phyloP scores from a whole-genome alignment of 2,888 invertebrate species.

The Tyria jacobaeae region DNA sequence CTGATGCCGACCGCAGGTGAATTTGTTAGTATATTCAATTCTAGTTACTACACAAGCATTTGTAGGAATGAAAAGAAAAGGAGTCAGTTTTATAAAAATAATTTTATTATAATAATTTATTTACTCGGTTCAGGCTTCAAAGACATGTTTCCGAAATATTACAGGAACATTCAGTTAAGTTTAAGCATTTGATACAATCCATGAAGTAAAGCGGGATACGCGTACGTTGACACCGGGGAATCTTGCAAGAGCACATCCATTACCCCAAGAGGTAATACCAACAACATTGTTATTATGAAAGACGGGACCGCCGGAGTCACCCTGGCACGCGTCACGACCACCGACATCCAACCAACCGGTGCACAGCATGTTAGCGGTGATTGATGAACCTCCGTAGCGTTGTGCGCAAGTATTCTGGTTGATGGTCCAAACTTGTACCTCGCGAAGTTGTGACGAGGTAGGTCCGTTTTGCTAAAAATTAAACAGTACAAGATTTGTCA shows the following conservation, averaged over 20 bases:
- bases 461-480: conserved; percentile 29
- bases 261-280: conserved; percentile 61
- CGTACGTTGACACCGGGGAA: conserved; percentile 65
- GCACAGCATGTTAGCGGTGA: conserved; percentile 57
- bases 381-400: conserved; percentile 43
- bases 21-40: no score
- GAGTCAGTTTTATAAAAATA: no score
- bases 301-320: conserved; percentile 63
- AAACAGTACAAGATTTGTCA: not conserved
- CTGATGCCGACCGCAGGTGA: no score
- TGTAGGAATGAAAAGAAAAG: no score
- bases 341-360: conserved; percentile 54
- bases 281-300: conserved; percentile 57
- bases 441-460: conserved; percentile 53
- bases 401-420: conserved; percentile 53
- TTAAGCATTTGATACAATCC: conserved; percentile 59
- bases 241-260: conserved; percentile 30
- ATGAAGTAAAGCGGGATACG: conserved; percentile 57
- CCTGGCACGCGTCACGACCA: conserved; percentile 56
- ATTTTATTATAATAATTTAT: no score
- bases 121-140: no score
- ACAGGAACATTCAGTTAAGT: no score
- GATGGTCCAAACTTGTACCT: conserved; percentile 58
- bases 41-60: no score
- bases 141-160: no score